Evolutionary conservation across 2,888 invertebrate species (phyloP).

Genomic region (Aleiodes leptofemur): DNA sequence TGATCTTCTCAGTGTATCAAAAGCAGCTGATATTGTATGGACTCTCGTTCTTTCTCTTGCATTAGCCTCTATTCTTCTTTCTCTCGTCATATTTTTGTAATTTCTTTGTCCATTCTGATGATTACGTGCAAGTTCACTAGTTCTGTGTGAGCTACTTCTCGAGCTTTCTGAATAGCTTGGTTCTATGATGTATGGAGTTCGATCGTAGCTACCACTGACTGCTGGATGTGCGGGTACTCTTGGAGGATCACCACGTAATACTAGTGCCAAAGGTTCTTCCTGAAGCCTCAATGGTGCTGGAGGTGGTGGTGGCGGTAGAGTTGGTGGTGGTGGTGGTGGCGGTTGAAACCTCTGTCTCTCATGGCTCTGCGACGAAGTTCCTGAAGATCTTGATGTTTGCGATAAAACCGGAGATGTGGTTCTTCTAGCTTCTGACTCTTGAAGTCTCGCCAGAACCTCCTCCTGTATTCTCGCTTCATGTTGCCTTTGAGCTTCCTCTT

Average conservation of each 20-base stretch:
- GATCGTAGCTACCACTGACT: conserved; percentile 70
- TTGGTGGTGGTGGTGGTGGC: conserved; percentile 59
- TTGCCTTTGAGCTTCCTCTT: conserved; percentile 48
- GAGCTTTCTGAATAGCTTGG: conserved; percentile 53
- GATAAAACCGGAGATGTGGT: conserved; percentile 33
- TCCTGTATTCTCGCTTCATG: conserved; percentile 60
- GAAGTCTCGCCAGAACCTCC: conserved; percentile 59
- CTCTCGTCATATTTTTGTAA: conserved; percentile 97
- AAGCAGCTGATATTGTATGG: conserved; percentile 96
- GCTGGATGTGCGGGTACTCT: conserved; percentile 79
- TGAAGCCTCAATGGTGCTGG: conserved; percentile 70
- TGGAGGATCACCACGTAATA: conserved; percentile 75
- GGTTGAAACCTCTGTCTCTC: conserved; percentile 59
- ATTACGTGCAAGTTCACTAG: conserved; percentile 55
- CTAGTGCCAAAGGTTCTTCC: conserved; percentile 81
- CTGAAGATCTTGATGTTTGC: conserved; percentile 38
- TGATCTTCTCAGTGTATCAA: conserved; percentile 89
- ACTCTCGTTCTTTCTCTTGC: conserved; percentile 94
- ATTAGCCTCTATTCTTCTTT: conserved; percentile 94
- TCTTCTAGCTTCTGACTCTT: conserved; percentile 48
- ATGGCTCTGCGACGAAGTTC: conserved; percentile 51
- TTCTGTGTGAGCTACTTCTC: conserved; percentile 50
- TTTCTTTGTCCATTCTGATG: conserved; percentile 80
- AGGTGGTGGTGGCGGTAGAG: not conserved
- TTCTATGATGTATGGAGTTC: conserved; percentile 54